These are phyloP conservation scores for Cheirogaleus medius DNA, from an alignment of 2,113 vertebrate genomes.

Conservation along the genomic window DNA sequence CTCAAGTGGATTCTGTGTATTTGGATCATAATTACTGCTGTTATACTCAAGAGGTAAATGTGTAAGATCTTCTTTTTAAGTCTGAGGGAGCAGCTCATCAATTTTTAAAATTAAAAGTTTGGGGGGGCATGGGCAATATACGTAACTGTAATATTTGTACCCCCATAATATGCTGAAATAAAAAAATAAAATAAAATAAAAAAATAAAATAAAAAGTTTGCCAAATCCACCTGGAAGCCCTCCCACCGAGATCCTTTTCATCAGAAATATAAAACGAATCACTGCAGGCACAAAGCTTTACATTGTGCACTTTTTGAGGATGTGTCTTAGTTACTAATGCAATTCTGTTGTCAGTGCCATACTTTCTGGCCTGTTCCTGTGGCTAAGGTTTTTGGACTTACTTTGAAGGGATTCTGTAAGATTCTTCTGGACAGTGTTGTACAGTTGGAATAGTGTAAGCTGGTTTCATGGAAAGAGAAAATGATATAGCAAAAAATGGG, in stretches of 20 bases:
- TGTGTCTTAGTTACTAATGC: background rate
- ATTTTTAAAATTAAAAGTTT: slow-evolving; percentile 6
- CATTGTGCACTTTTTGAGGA: background rate
- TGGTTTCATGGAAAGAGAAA: background rate
- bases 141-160: no score
- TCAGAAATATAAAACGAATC: slow-evolving; percentile 30
- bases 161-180: no score
- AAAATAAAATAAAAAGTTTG: background rate
- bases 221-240: background rate
- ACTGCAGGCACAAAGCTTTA: background rate
- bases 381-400: background rate
- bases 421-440: background rate
- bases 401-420: background rate
- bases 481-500: background rate
- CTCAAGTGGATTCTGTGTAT: background rate
- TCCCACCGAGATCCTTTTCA: background rate
- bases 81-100: background rate
- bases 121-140: no score
- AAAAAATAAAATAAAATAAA: no score
- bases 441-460: background rate
- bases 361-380: background rate
- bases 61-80: background rate
- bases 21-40: slow-evolving; percentile 17
- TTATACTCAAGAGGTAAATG: slow-evolving; percentile 46
- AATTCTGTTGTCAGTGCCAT: background rate